Conservation (phyloP, 2,888 invertebrate species). For the Heliconius ismenius region DNA sequence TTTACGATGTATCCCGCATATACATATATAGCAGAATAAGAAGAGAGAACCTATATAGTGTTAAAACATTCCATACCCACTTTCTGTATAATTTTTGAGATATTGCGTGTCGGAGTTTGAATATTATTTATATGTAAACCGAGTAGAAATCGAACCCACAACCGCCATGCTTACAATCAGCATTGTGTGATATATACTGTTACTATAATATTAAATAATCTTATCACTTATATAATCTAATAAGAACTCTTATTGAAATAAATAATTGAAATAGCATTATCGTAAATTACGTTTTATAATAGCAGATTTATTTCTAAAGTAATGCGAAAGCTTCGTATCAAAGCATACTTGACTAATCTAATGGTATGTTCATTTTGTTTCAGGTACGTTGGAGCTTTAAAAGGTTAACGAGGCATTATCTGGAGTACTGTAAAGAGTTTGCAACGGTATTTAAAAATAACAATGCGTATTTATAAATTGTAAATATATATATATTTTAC, state of each 20-base stretch:
- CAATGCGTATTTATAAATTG: neutral
- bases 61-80: no score
- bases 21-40: no score
- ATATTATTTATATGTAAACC: no score
- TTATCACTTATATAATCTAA: no score
- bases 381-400: conserved; percentile 27
- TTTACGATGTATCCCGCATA: no score
- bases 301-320: neutral
- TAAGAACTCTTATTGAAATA: neutral
- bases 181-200: no score
- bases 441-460: neutral
- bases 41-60: no score
- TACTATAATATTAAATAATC: no score
- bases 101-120: no score
- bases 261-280: neutral
- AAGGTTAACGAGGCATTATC: conserved; percentile 27
- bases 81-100: no score
- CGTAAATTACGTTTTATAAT: neutral
- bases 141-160: neutral
- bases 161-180: neutral
- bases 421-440: neutral
- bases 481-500: neutral
- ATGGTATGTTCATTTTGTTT: conserved; percentile 29
- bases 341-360: neutral
- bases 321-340: neutral